phyloP scores from a whole-genome alignment of 2,888 invertebrate species.

The Mythimna loreyi region DNA sequence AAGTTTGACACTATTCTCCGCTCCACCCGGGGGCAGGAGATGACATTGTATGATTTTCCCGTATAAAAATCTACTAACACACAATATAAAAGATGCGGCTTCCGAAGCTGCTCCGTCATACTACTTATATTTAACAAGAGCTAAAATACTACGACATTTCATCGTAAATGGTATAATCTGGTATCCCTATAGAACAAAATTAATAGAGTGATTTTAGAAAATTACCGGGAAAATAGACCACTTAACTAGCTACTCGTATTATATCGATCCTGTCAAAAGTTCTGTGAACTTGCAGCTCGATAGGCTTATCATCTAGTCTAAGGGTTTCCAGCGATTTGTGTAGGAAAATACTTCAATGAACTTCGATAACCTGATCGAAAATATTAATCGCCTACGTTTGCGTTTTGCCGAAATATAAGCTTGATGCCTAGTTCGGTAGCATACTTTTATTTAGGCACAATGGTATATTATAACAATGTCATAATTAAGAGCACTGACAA shows the following conservation, averaged over 20 bases:
- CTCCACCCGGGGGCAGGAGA: too few relatives aligned
- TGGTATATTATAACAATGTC: too few relatives aligned
- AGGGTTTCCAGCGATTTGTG: background rate
- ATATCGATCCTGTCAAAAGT: conserved; percentile 14
- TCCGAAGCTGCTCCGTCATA: too few relatives aligned
- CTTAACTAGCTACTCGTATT: conserved; percentile 7
- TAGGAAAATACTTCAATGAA: background rate
- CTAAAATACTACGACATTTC: background rate
- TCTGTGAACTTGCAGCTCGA: conserved; percentile 26
- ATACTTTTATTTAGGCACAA: too few relatives aligned
- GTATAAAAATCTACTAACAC: too few relatives aligned
- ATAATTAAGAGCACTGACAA: too few relatives aligned
- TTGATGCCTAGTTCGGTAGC: too few relatives aligned
- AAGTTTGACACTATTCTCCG: too few relatives aligned
- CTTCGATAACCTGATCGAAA: background rate
- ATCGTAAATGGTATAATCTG: background rate
- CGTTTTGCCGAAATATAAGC: too few relatives aligned
- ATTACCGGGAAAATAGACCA: conserved; percentile 30
- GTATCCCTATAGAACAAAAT: background rate
- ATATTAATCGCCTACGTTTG: too few relatives aligned
- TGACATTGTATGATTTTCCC: too few relatives aligned
- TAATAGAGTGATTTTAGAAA: conserved; percentile 43
- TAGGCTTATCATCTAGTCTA: conserved; percentile 4
- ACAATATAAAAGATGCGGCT: too few relatives aligned
- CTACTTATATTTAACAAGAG: background rate